A percentile compares a stretch with the other conserved stretches of the same genome.
These are phyloP conservation scores for Gasterosteus nipponicus DNA, from an alignment of 2,113 vertebrate species.

Conservation along the genomic window DNA sequence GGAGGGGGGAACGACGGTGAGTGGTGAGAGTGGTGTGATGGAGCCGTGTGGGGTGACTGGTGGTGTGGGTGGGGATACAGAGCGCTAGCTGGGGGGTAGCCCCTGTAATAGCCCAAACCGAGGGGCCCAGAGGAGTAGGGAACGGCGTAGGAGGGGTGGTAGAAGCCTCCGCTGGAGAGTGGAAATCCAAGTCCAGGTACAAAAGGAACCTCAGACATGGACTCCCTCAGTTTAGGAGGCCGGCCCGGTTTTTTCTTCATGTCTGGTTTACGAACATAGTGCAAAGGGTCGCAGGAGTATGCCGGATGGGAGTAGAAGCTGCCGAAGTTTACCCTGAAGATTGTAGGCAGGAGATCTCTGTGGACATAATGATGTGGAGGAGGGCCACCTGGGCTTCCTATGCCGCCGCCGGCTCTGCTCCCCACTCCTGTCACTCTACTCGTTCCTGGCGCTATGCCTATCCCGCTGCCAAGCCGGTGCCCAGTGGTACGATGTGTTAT, in stretches of 20 bases:
- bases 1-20: slow-evolving; percentile 88
- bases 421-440: slow-evolving; percentile 68
- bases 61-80: slow-evolving; percentile 91
- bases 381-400: slow-evolving; percentile 79
- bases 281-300: slow-evolving; percentile 89
- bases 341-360: slow-evolving; percentile 94
- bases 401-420: slow-evolving; percentile 58
- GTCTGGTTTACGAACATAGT: slow-evolving; percentile 94
- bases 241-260: slow-evolving; percentile 95
- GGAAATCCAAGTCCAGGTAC: slow-evolving; percentile 96
- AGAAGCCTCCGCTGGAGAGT: slow-evolving; percentile 88
- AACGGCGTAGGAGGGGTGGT: slow-evolving; percentile 94
- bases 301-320: slow-evolving; percentile 94
- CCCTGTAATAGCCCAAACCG: slow-evolving; percentile 94
- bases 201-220: slow-evolving; percentile 96
- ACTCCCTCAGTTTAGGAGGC: slow-evolving; percentile 94
- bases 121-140: slow-evolving; percentile 96
- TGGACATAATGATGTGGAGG: slow-evolving; percentile 92
- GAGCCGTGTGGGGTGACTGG: slow-evolving; percentile 79
- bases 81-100: slow-evolving; percentile 91
- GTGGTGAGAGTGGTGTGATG: slow-evolving; percentile 89
- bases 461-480: slow-evolving; percentile 72
- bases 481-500: slow-evolving; percentile 92
- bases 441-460: slow-evolving; percentile 67
- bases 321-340: slow-evolving; percentile 93